Evolutionary conservation across 53 echinoderm and acorn worm genomes (phyloP), one percentile per base, ranked within the genome.

Genomic region (Glandiceps talaboti): DNA sequence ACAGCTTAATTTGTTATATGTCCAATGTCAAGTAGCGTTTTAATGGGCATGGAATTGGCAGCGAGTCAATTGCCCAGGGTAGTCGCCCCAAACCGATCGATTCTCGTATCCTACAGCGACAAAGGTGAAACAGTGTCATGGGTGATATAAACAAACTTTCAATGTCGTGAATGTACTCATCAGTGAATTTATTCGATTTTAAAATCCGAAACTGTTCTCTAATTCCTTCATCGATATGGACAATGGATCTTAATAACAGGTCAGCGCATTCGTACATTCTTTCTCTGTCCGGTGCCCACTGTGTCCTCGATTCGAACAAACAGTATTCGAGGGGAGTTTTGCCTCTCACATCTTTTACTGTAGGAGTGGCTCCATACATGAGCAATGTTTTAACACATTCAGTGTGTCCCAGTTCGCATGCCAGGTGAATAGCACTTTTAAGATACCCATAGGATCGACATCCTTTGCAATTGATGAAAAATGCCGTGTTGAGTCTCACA

Each of bases 381-480:
- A 85, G 81, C 10, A 85, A 77, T 32, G 77, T 31, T 25, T 27
- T 28, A 26, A 85, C 32, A 76, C 85, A 85, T 45, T 45, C 33
- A 10, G 32, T 74, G 0, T 74, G 81, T 12, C 81, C 85, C 30
- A 85, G 45, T 73, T 85, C 81, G 30, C 85, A 81, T 25, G 85
- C 85, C 14, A 85, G 31, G 73, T 85, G 85, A 12, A 85, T 45
- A 27, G 85, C 85, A 10, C 81, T 81, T 77, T 81, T 85, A 30
- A 73, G 73, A 26, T 81, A 77, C 10, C 85, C 85, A 20, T 30
- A 81, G 31, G 77, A 27, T 30, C 73, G 31, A 73, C 85, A 85
- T 27, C 80, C 73, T 80, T 80, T 80, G 14, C 73, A 20, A 72
- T 80, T 73, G 30, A 30, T 73, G 27, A 45, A 80, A 1, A 26